Evolutionary conservation across 2,888 invertebrate species (phyloP).

Genomic region (Dasysyrphus albostriatus): DNA sequence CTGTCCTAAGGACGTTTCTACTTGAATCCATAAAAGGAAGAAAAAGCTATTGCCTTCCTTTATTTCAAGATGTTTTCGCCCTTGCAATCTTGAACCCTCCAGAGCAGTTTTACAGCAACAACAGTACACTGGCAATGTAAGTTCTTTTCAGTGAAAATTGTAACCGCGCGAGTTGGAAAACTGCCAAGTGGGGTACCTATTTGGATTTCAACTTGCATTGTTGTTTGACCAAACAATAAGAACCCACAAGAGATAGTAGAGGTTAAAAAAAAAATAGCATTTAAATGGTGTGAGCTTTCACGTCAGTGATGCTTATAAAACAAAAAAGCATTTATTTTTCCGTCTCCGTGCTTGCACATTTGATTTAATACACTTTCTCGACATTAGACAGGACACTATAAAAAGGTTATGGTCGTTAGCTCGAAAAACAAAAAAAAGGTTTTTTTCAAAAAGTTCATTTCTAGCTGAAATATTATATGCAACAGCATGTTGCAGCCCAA

Average conservation of each 20-base stretch:
- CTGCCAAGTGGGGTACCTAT: conserved; percentile 50
- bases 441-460: conserved; percentile 42
- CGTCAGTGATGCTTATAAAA: conserved; percentile 24
- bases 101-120: not conserved
- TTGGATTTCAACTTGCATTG: conserved; percentile 30
- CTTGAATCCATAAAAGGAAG: not conserved
- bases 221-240: conserved; percentile 41
- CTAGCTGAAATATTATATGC: conserved; percentile 46
- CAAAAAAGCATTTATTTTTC: conserved; percentile 21
- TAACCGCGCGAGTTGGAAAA: conserved; percentile 29
- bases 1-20: not conserved
- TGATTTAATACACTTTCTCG: conserved; percentile 47
- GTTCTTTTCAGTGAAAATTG: not conserved
- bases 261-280: not conserved
- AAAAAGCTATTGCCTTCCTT: conserved; percentile 29
- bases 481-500: conserved; percentile 44
- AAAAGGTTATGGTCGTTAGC: conserved; percentile 56
- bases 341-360: conserved; percentile 30
- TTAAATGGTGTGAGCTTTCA: conserved; percentile 33
- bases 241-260: conserved; percentile 5
- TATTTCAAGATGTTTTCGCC: conserved; percentile 38
- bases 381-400: conserved; percentile 43
- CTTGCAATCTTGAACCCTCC: conserved; percentile 40
- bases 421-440: conserved; percentile 21
- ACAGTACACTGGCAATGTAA: not conserved